Base-by-base conservation (phyloP, 2,888 invertebrate genomes). In the Carpatolechia fugitivella region DNA sequence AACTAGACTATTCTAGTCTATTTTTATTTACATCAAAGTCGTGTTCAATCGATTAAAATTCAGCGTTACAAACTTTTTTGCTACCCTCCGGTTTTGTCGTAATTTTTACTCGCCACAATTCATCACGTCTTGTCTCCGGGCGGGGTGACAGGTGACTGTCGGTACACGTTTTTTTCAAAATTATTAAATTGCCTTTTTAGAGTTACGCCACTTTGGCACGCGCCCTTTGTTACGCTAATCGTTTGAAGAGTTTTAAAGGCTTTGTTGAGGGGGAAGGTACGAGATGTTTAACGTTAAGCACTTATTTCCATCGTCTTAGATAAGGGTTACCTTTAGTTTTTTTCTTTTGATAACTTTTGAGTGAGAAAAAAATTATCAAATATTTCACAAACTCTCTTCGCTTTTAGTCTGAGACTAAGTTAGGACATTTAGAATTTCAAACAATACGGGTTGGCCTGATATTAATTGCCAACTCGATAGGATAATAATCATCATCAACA, bases 71-170 rank as follows among this genome's bases (percentile, higher is more conserved):
- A n/a, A n/a, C n/a, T n/a, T n/a, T n/a, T 60, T 59, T 57, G 57
- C 54, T 52, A 35, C 36, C 50, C 64, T 59, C 64, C 61, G 61
- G 52, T 62, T 60, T 64, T 60, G 65, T 61, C 58, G 69, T 72
- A 69, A 75, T 75, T 76, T 76, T 76, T 72, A 74, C 72, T 76
- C 69, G 68, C 60, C 66, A 65, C 76, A 69, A 76, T 78, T 75
- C 71, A 68, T 78, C 76, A 76, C 70, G 70, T 66, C 54, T 29
- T 31, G 29, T 33, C 58, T 55, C 46, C 53, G 47, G 31, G 52
- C 46, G 48, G 60, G 61, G 64, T 71, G 72, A 71, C 74, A 73
- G 74, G 75, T 74, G 71, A 71, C 70, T 70, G 67, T 65, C 66
- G 69, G 64, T 62, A 57, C 60, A 56, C 58, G 60, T 1, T 24